A percentile compares a stretch with the other conserved stretches of the same genome.
phyloP scores from a whole-genome alignment of 2,888 invertebrate species.

The Cephus pulcher region DNA sequence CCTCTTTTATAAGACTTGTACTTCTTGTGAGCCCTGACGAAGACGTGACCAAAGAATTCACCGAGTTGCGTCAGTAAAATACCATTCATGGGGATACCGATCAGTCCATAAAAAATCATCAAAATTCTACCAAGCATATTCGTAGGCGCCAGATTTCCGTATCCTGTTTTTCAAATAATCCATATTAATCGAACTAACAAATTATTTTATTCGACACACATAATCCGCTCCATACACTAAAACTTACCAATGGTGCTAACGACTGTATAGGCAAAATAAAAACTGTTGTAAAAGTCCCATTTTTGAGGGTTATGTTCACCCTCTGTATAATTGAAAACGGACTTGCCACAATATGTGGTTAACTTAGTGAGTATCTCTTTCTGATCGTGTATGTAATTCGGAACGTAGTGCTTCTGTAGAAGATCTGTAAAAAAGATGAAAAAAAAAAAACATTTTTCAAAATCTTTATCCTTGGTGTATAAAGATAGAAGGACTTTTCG shows the following conservation, averaged over 20 bases:
- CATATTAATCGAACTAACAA: conserved; percentile 11
- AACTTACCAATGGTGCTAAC: conserved; percentile 88
- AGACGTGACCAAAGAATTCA: conserved; percentile 80
- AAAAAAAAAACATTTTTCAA: conserved; percentile 6
- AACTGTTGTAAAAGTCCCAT: conserved; percentile 93
- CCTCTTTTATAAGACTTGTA: conserved; percentile 80
- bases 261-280: conserved; percentile 92
- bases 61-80: conserved; percentile 74
- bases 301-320: conserved; percentile 73
- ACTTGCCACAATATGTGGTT: conserved; percentile 80
- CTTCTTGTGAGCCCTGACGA: conserved; percentile 81
- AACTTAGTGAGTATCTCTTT: conserved; percentile 73
- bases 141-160: conserved; percentile 90
- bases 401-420: conserved; percentile 71
- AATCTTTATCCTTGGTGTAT: neutral
- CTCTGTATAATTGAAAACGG: conserved; percentile 74
- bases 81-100: conserved; percentile 89
- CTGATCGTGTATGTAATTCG: conserved; percentile 69
- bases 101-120: conserved; percentile 88
- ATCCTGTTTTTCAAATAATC: conserved; percentile 72
- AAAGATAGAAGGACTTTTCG: neutral
- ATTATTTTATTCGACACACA: neutral
- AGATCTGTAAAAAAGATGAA: conserved; percentile 71
- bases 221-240: neutral
- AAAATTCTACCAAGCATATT: conserved; percentile 83